Percentiles rank a stretch among this genome's conserved stretches.
Conservation (phyloP, 2,888 invertebrate species). For the Hemaris fuciformis region DNA sequence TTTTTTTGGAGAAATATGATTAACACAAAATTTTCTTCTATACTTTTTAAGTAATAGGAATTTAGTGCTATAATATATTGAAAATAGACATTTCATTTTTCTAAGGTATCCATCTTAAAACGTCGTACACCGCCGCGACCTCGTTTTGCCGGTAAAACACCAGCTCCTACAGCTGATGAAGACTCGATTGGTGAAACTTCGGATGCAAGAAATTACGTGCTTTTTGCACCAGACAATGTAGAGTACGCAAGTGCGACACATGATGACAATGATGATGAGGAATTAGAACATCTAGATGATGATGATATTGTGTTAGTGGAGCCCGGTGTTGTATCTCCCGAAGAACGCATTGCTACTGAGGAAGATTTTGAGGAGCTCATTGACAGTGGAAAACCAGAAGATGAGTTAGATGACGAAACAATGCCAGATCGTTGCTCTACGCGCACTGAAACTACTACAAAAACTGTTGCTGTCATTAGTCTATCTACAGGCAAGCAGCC, state of each 20-base stretch:
- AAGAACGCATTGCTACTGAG: slow-evolving; percentile 84
- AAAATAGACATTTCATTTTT: background rate
- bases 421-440: slow-evolving; percentile 64
- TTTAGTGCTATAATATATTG: no score
- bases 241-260: slow-evolving; percentile 70
- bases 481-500: slow-evolving; percentile 70
- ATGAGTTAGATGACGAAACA: slow-evolving; percentile 62
- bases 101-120: slow-evolving; percentile 66
- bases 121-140: slow-evolving; percentile 82
- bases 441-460: slow-evolving; percentile 75
- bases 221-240: slow-evolving; percentile 83
- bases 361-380: slow-evolving; percentile 86
- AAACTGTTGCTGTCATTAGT: slow-evolving; percentile 78
- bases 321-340: slow-evolving; percentile 81
- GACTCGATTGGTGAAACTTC: slow-evolving; percentile 35
- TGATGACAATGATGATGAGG: slow-evolving; percentile 63
- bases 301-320: slow-evolving; percentile 84
- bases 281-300: slow-evolving; percentile 72
- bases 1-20: background rate
- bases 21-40: no score
- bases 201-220: slow-evolving; percentile 83
- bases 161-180: slow-evolving; percentile 34
- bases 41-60: no score
- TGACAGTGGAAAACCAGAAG: slow-evolving; percentile 82
- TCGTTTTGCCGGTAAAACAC: slow-evolving; percentile 55